Base-by-base conservation (phyloP, 2,888 invertebrate genomes). In the Antitype chi region DNA sequence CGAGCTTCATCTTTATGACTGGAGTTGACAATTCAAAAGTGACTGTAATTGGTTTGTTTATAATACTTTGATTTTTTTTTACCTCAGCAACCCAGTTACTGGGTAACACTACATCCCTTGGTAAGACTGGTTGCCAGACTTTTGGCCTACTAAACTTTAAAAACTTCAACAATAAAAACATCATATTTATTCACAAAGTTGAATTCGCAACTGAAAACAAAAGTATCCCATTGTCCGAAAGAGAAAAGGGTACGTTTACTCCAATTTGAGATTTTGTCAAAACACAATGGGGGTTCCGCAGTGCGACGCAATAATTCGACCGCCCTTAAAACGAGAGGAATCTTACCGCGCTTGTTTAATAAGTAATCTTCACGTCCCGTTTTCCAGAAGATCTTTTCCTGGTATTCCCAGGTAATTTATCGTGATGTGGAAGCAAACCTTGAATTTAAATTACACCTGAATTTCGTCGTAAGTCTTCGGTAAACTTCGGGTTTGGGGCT, bases 221-320 rank as follows among this genome's bases (percentile, higher is more conserved):
- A 74, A 82, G 64, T 78, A 73, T 43, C 62, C 63, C 76, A 79
- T 77, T 76, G 74, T 84, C 70, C 77, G 67, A 81, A 81, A 82
- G 68, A 85, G 78, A 75, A 75, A 77, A 78, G 78, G 80, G 76
- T 80, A 78, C 73, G 81, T 84, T 86, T 76, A 86, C 86, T 86
- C 85, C 82, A 88, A 86, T 87, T 89, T 85, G 78, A 84, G 85
- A 88, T 88, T 90, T 88, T 86, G 87, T 88, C 87, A 89, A 91
- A 89, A 90, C 84, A 91, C 92, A 93, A 93, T 91, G 89, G 90
- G 78, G 90, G 78, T 90, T 90, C 92, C 94, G 94, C 94, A 94
- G 85, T 94, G 94, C 94, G 94, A 86, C 93, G 91, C 86, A 88
- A 89, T 92, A 90, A 92, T 92, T 91, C 89, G 90, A 86, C 88